phyloP scores from a whole-genome alignment of 35 echinoderm and acorn worm genomes.

The Apostichopus californicus region DNA sequence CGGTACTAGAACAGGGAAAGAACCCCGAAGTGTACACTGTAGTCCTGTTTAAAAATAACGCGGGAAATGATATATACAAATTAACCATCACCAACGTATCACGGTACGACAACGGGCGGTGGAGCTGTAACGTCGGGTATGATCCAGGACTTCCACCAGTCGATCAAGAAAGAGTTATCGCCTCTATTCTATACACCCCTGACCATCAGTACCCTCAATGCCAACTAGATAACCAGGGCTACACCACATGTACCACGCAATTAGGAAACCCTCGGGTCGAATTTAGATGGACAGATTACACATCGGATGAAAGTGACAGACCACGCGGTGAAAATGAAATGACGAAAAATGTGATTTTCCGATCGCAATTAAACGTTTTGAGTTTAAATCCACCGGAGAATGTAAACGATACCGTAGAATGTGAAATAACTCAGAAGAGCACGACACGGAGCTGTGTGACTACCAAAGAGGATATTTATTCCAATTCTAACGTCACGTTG shows the following conservation, averaged over 20 bases:
- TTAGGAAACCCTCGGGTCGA: not conserved
- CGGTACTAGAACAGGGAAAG: not conserved
- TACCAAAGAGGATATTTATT: not conserved
- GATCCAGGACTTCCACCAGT: not conserved
- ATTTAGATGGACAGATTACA: not conserved
- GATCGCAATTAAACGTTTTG: not conserved
- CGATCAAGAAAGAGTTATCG: not conserved
- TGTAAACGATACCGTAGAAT: not conserved
- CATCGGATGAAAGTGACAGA: not conserved
- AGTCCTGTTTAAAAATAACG: not conserved
- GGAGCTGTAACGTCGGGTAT: not conserved
- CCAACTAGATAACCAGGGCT: not conserved
- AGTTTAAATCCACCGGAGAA: not conserved
- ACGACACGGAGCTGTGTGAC: not conserved
- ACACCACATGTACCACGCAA: not conserved
- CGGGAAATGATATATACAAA: not conserved
- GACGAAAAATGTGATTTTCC: not conserved
- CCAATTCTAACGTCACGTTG: not conserved
- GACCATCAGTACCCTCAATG: not conserved
- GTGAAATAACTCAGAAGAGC: not conserved
- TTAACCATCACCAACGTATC: not conserved
- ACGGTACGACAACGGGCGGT: not conserved
- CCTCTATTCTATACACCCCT: not conserved
- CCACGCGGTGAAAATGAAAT: not conserved
- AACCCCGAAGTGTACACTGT: not conserved